Conservation (phyloP, 1,140 invertebrate genomes). For the Lepidurus arcticus region DNA sequence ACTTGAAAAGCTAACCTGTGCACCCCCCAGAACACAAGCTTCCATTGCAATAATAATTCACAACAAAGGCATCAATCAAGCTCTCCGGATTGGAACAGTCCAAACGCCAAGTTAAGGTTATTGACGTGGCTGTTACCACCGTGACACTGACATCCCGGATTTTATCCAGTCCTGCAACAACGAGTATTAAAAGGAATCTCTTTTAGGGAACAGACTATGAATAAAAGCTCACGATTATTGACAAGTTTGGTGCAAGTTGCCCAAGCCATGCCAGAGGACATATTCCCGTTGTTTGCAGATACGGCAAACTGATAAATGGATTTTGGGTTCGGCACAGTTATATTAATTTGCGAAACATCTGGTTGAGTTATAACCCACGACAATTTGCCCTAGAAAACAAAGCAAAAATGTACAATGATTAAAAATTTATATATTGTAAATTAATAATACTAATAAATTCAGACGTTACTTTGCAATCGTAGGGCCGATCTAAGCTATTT, state of each 20-base stretch:
- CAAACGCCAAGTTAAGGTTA: not conserved
- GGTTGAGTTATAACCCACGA: not conserved
- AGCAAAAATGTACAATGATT: not conserved
- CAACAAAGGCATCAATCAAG: not conserved
- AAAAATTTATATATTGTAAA: not conserved
- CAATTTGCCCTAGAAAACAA: not conserved
- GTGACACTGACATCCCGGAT: slow-evolving; percentile 4
- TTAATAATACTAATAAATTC: not conserved
- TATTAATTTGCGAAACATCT: slow-evolving; percentile 47
- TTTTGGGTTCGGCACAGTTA: slow-evolving; percentile 48
- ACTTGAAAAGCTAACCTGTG: not conserved
- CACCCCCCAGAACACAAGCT: not conserved
- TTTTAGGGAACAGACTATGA: not conserved
- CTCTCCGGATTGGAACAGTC: not conserved
- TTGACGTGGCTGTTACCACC: not conserved
- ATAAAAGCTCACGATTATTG: slow-evolving; percentile 48
- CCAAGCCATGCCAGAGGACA: slow-evolving; percentile 70
- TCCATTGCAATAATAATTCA: not conserved
- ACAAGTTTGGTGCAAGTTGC: slow-evolving; percentile 67
- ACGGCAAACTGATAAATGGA: slow-evolving; percentile 63
- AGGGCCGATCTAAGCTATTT: slow-evolving; percentile 53
- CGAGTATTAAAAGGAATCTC: not conserved
- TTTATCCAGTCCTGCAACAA: not conserved
- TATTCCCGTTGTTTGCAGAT: slow-evolving; percentile 56
- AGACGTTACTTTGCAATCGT: slow-evolving; percentile 52